Conservation (phyloP, 2,888 invertebrate genomes). For the Gasteruption jaculator region DNA sequence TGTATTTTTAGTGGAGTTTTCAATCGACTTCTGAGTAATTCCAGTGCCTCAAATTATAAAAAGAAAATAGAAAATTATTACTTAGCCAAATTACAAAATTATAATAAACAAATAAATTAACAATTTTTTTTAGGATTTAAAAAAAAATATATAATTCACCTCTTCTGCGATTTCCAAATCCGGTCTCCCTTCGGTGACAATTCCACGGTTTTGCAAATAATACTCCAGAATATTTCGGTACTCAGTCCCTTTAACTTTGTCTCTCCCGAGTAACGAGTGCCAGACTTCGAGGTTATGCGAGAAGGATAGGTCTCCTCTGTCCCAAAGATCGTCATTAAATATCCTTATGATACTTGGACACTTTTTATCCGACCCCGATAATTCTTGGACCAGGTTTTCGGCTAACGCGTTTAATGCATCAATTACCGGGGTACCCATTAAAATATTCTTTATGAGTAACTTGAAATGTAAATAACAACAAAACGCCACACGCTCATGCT, state of each 20-base stretch:
- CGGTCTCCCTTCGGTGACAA: conserved; percentile 16
- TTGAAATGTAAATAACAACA: too few relatives aligned
- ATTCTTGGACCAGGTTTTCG: conserved; percentile 25
- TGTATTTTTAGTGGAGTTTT: too few relatives aligned
- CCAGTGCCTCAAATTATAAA: too few relatives aligned
- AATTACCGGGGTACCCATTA: conserved; percentile 6
- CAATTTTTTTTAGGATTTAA: too few relatives aligned
- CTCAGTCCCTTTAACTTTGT: conserved; percentile 16
- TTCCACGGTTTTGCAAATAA: conserved; percentile 26
- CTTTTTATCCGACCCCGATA: conserved; percentile 23
- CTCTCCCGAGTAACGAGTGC: conserved; percentile 49
- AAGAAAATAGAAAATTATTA: too few relatives aligned
- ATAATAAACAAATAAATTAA: too few relatives aligned
- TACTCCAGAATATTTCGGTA: conserved; percentile 37
- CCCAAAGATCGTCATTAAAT: conserved; percentile 57
- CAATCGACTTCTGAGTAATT: too few relatives aligned
- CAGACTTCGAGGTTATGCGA: conserved; percentile 58
- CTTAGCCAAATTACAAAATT: too few relatives aligned
- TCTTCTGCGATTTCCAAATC: conserved; percentile 24
- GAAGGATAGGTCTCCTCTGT: conserved; percentile 65
- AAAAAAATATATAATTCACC: too few relatives aligned
- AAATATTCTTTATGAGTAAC: not conserved
- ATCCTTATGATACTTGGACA: conserved; percentile 53
- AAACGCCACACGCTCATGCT: too few relatives aligned
- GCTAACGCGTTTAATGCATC: conserved; percentile 19